Evolutionary conservation across 2,888 invertebrate species (phyloP).

Genomic region (Theretra japonica): DNA sequence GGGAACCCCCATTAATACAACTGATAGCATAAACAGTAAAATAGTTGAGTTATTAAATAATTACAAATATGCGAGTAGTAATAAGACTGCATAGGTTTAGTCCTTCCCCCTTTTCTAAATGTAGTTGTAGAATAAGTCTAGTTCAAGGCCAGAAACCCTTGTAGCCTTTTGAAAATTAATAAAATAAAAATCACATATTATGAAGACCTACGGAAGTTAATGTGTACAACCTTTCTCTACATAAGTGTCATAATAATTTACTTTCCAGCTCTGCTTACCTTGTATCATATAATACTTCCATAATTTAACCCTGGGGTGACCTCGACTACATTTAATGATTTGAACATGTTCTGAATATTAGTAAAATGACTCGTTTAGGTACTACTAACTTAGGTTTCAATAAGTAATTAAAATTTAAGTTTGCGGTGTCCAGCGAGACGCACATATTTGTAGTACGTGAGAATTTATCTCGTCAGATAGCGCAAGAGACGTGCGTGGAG

Average conservation of each 20-base stretch:
- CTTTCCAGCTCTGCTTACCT: no score
- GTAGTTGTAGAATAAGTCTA: background rate
- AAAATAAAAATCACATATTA: no score
- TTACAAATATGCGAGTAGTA: no score
- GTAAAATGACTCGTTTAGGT: background rate
- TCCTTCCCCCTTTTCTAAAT: background rate
- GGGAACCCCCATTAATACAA: no score
- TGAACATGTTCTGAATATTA: background rate
- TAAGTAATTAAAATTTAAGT: background rate
- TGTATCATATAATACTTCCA: background rate
- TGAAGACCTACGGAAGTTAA: no score
- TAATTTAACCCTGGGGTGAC: constrained; percentile 1
- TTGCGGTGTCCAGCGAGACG: background rate
- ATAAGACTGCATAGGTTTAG: no score
- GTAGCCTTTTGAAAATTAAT: no score
- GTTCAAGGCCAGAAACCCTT: background rate
- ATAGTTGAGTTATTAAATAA: background rate
- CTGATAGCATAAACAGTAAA: no score
- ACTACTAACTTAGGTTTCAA: background rate
- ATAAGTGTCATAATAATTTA: no score
- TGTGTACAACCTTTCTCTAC: no score
- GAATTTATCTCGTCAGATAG: background rate
- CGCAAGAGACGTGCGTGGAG: background rate
- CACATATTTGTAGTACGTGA: background rate
- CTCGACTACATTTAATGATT: background rate